Evolutionary conservation across 2,797 vertebrate species (phyloP).

Genomic region (Hemibagrus guttatus): DNA sequence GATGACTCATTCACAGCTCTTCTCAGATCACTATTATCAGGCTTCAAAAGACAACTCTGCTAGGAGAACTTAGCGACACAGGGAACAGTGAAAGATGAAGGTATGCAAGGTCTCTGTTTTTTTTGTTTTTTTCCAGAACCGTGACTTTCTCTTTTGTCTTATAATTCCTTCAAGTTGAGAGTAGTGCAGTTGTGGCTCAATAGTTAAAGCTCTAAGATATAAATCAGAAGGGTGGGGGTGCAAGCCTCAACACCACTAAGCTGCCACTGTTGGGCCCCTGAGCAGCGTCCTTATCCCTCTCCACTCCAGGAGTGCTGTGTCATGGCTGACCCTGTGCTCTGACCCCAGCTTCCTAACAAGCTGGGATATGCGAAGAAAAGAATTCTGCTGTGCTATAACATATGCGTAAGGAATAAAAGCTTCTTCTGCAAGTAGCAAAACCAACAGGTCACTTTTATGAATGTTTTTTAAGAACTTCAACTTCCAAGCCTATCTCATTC

Average conservation of each 20-base stretch:
- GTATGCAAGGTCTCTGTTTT: background rate
- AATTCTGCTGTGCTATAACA: too few relatives aligned
- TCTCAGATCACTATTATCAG: conserved; percentile 42
- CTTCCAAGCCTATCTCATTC: background rate
- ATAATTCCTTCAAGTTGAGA: background rate
- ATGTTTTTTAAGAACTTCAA: background rate
- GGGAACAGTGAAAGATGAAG: background rate
- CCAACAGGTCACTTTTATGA: background rate
- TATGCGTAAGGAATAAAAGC: too few relatives aligned
- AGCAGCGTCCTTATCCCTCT: too few relatives aligned
- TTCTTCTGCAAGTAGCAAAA: background rate
- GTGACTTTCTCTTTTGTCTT: background rate
- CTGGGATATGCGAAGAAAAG: too few relatives aligned
- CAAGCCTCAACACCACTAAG: too few relatives aligned
- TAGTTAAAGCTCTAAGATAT: too few relatives aligned
- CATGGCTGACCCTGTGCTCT: too few relatives aligned
- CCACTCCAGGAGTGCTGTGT: too few relatives aligned
- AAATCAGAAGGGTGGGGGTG: too few relatives aligned
- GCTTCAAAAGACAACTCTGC: conserved; percentile 36
- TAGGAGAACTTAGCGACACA: conserved; percentile 2
- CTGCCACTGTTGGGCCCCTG: too few relatives aligned
- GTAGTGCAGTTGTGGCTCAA: too few relatives aligned
- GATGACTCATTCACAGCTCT: conserved; percentile 32
- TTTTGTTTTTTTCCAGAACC: background rate
- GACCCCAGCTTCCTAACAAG: too few relatives aligned